These are phyloP conservation scores for Hypena proboscidalis DNA, from an alignment of 2,888 invertebrate species.

Conservation along the genomic window DNA sequence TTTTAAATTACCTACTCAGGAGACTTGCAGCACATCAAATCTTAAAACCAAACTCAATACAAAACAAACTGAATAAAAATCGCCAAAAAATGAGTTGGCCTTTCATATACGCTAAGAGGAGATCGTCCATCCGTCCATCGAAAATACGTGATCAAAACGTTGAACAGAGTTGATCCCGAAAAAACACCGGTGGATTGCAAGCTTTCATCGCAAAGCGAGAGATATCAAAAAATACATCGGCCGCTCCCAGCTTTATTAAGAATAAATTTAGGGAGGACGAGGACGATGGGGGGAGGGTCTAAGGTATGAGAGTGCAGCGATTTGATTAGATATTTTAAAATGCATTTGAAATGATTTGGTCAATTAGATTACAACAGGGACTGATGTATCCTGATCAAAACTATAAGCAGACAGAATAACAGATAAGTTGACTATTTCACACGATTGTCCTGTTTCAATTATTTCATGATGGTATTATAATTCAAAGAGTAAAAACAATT, in stretches of 20 bases:
- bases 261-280: slow-evolving; percentile 80
- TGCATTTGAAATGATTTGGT: no score
- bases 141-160: slow-evolving; percentile 48
- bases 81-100: slow-evolving; percentile 27
- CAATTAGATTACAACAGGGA: no score
- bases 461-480: no score
- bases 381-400: no score
- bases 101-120: slow-evolving; percentile 19
- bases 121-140: slow-evolving; percentile 35
- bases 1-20: no score
- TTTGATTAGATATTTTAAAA: not conserved
- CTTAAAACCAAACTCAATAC: slow-evolving; percentile 3
- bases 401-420: no score
- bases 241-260: slow-evolving; percentile 82
- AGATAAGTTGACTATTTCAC: no score
- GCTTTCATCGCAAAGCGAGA: slow-evolving; percentile 74
- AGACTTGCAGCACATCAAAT: no score
- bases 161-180: slow-evolving; percentile 54
- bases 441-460: no score
- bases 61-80: slow-evolving; percentile 20
- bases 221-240: slow-evolving; percentile 81
- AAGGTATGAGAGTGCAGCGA: slow-evolving; percentile 33
- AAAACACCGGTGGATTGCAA: slow-evolving; percentile 65
- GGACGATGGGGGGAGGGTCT: slow-evolving; percentile 40
- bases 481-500: no score